phyloP scores from a whole-genome alignment of 2,888 invertebrate genomes.

The Pasiphila rectangulata region DNA sequence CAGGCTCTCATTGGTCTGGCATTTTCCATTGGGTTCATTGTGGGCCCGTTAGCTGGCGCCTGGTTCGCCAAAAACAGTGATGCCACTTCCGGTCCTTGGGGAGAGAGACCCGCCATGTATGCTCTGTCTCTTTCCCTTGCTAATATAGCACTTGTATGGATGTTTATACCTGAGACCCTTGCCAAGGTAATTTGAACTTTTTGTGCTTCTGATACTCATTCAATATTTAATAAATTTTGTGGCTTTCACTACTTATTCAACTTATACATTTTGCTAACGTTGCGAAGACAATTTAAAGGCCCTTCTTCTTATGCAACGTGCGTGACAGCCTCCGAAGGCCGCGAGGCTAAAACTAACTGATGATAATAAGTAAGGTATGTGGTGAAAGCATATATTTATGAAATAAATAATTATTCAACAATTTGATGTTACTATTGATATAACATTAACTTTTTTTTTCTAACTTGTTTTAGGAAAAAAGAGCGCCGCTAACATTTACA shows the following conservation, averaged over 20 bases:
- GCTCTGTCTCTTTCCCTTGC: constrained; percentile 86
- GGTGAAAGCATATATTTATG: too few species aligned
- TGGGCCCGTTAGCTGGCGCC: constrained; percentile 97
- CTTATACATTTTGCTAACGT: too few species aligned
- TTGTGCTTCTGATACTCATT: not conserved
- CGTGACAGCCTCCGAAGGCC: too few species aligned
- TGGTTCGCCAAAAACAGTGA: constrained; percentile 87
- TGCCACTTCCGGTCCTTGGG: constrained; percentile 84
- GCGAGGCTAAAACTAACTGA: too few species aligned
- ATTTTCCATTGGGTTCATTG: constrained; percentile 98
- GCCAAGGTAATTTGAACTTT: constrained; percentile 76
- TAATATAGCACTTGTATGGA: constrained; percentile 87
- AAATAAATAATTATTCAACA: too few species aligned
- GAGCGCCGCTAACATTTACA: constrained; percentile 85
- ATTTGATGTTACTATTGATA: not conserved
- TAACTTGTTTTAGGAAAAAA: constrained; percentile 82
- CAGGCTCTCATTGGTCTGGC: constrained; percentile 98
- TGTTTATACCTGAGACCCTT: constrained; percentile 91
- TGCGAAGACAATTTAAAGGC: too few species aligned
- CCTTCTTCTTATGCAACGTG: too few species aligned
- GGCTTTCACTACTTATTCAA: too few species aligned
- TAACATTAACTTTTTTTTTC: not conserved
- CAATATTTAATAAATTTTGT: too few species aligned
- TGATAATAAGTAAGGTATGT: too few species aligned
- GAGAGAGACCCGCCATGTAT: constrained; percentile 89